These are phyloP conservation scores for Apamea sordens DNA, from an alignment of 2,888 invertebrate genomes.

Conservation along the genomic window DNA sequence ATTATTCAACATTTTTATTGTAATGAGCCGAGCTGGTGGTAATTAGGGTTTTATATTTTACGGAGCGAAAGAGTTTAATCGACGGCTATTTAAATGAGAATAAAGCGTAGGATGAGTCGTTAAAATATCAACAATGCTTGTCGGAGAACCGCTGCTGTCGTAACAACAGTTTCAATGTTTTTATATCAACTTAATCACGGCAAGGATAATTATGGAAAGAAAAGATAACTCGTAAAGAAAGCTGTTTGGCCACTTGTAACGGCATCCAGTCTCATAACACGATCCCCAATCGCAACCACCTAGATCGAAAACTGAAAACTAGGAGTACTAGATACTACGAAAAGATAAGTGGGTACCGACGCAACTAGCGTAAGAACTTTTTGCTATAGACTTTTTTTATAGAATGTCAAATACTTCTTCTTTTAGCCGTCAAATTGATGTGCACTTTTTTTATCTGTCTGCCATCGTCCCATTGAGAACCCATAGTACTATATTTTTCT, in stretches of 20 bases:
- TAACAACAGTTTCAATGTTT: constrained; percentile 21
- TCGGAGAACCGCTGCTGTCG: neutral
- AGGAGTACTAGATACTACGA: neutral
- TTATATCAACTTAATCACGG: neutral
- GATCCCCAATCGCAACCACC: too few species aligned
- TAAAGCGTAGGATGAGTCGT: constrained; percentile 30
- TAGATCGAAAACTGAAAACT: neutral
- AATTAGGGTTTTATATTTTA: constrained; percentile 60
- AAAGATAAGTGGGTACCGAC: neutral
- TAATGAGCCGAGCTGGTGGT: constrained; percentile 49
- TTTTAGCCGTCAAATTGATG: too few species aligned
- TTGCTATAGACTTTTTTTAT: too few species aligned
- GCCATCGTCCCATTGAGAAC: too few species aligned
- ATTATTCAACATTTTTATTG: constrained; percentile 59
- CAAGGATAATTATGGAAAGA: neutral
- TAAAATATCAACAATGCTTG: constrained; percentile 47
- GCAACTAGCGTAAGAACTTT: too few species aligned
- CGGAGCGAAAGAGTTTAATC: constrained; percentile 45
- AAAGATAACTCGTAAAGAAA: neutral
- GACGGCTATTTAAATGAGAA: constrained; percentile 25
- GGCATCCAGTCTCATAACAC: neutral
- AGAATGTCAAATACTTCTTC: too few species aligned
- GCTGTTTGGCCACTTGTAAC: neutral
- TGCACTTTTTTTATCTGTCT: too few species aligned
- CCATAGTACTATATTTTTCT: too few species aligned